Conservation (phyloP, 2,113 vertebrate species). For the Etheostoma spectabile region DNA sequence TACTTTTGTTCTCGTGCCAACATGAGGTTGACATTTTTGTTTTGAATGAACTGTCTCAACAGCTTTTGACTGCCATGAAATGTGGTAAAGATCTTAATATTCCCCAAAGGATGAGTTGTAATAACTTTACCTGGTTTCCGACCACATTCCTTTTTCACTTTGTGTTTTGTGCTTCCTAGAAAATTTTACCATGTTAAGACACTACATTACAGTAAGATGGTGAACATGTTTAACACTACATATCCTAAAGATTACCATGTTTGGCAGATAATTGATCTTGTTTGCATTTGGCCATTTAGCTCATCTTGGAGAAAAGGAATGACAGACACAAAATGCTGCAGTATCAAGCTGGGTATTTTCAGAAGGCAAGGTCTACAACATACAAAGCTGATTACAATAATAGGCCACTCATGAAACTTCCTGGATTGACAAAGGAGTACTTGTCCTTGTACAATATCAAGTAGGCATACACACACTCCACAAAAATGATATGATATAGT, state of each 20-base stretch:
- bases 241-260: neutral
- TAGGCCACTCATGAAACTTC: no score
- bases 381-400: neutral
- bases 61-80: neutral
- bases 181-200: neutral
- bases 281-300: neutral
- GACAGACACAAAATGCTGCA: neutral
- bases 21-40: neutral
- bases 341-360: neutral
- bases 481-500: no score
- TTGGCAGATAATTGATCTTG: neutral
- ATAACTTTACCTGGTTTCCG: no score
- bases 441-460: neutral
- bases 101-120: neutral
- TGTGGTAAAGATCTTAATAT: neutral
- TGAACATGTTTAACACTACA: neutral
- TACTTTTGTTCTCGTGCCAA: neutral
- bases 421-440: neutral
- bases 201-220: neutral
- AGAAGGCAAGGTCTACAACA: neutral
- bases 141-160: no score
- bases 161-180: neutral
- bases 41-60: neutral
- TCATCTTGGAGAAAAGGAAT: neutral
- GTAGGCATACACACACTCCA: neutral